A percentile compares a stretch with the other conserved stretches of the same genome.
phyloP scores from a whole-genome alignment of 2,888 invertebrate genomes.

The Temnothorax unifasciatus region DNA sequence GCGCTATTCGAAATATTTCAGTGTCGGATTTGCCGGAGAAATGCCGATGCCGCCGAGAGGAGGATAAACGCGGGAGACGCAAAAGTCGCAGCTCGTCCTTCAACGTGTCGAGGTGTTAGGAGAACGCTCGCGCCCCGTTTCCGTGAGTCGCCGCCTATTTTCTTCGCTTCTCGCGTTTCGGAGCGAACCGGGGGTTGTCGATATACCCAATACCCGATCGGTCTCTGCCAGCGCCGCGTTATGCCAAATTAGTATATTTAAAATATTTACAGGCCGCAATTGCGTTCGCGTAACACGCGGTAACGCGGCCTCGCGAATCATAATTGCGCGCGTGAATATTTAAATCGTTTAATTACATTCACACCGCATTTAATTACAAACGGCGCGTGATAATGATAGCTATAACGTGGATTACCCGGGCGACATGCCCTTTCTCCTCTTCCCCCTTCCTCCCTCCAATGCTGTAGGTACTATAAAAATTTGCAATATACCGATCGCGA shows the following conservation, averaged over 20 bases:
- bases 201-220: neutral
- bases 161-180: neutral
- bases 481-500: neutral
- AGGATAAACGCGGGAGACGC: conserved; percentile 13
- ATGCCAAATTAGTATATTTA: neutral
- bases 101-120: neutral
- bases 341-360: conserved; percentile 42
- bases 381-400: conserved; percentile 38
- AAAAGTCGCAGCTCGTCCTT: conserved; percentile 30
- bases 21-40: conserved; percentile 43
- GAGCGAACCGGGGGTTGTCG: neutral
- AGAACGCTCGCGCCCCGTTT: neutral
- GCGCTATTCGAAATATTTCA: conserved; percentile 53
- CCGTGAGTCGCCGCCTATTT: neutral
- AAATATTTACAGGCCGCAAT: conserved; percentile 42
- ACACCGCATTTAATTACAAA: conserved; percentile 45
- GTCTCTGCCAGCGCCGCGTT: neutral
- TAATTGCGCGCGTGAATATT: conserved; percentile 54
- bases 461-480: conserved; percentile 28
- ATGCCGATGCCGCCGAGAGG: conserved; percentile 19
- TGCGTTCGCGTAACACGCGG: neutral
- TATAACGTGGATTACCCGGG: conserved; percentile 19
- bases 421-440: neutral
- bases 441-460: neutral
- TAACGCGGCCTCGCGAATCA: neutral